These are phyloP conservation scores for Crocidura indochinensis DNA, from an alignment of 2,797 vertebrate genomes.

Conservation along the genomic window DNA sequence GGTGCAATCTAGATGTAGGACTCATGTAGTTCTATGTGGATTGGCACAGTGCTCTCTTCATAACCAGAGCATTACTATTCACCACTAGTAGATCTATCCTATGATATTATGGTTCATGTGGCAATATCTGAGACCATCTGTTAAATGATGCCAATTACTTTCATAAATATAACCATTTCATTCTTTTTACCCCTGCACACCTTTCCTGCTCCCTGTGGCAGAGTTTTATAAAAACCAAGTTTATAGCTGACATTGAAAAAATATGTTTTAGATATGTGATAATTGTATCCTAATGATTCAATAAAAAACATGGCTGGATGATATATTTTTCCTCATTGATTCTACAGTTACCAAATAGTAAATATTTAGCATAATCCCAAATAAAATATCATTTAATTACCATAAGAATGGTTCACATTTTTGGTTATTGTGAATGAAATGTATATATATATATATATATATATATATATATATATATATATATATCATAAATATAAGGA, in stretches of 20 bases:
- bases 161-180: neutral
- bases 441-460: no score
- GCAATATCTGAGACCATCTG: neutral
- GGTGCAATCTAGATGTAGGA: neutral
- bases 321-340: neutral
- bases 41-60: neutral
- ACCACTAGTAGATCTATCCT: neutral
- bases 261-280: neutral
- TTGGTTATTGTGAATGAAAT: conserved; percentile 15
- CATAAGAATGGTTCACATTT: conserved; percentile 1
- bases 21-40: neutral
- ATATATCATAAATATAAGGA: no score
- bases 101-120: neutral
- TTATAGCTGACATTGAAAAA: neutral
- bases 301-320: neutral
- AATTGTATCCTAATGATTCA: conserved; percentile 12
- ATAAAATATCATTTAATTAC: conserved; percentile 20
- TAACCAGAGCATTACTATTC: neutral
- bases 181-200: neutral
- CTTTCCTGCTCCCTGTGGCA: neutral
- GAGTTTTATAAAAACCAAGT: neutral
- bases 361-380: conserved; percentile 6
- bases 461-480: no score
- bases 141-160: neutral
- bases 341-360: neutral